phyloP scores from a whole-genome alignment of 2,888 invertebrate species.

The Ommatoiulus sabulosus region DNA sequence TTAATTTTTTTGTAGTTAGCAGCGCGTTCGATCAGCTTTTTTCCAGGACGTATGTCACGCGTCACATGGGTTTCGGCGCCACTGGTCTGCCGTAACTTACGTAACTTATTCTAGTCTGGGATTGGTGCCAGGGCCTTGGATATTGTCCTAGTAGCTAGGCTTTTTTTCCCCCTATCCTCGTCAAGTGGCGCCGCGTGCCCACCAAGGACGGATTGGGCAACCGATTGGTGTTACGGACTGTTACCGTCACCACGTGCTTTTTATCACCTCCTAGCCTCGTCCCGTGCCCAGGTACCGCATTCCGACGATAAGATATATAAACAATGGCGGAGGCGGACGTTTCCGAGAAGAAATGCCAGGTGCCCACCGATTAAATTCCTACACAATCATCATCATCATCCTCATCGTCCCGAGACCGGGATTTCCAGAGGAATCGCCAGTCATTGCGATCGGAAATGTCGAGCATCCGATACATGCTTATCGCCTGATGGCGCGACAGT shows the following conservation, averaged over 20 bases:
- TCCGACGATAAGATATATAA: neutral
- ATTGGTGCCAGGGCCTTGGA: slow-evolving; percentile 10
- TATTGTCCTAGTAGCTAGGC: neutral
- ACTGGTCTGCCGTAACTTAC: neutral
- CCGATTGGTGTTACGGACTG: no score
- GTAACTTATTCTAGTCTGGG: slow-evolving; percentile 13
- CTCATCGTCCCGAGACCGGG: no score
- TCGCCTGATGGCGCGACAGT: neutral
- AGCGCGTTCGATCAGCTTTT: no score
- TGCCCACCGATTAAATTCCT: neutral
- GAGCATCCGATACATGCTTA: neutral
- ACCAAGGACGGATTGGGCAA: slow-evolving; percentile 22
- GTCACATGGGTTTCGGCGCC: neutral
- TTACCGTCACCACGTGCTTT: neutral
- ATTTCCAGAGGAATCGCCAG: no score
- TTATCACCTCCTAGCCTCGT: neutral
- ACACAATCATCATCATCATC: neutral
- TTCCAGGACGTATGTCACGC: no score
- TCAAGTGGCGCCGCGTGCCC: neutral
- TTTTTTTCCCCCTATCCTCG: neutral
- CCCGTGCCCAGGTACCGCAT: neutral
- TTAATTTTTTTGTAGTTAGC: no score
- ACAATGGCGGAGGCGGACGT: neutral
- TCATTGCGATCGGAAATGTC: neutral
- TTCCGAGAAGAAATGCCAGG: neutral